Percentiles rank a stretch among this genome's conserved stretches.
phyloP scores from a whole-genome alignment of 53 echinoderm and acorn worm species.

The Holothuria scabra region DNA sequence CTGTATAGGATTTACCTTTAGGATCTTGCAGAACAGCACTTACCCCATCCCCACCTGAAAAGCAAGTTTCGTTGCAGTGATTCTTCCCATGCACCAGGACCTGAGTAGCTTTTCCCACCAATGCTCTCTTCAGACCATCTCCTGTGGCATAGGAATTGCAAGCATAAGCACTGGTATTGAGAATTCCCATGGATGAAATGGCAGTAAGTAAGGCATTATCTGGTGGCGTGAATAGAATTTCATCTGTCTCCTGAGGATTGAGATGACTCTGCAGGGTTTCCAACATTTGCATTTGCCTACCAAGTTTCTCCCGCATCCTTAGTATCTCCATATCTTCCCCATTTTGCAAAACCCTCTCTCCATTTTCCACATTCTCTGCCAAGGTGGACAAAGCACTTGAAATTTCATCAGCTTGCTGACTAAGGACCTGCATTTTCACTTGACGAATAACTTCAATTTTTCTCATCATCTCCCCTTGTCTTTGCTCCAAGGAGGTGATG shows the following conservation, averaged over 20 bases:
- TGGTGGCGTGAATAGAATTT: constrained; percentile 92
- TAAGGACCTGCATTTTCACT: constrained; percentile 87
- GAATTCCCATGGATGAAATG: constrained; percentile 87
- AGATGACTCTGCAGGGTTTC: constrained; percentile 82
- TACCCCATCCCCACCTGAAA: constrained; percentile 88
- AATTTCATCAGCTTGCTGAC: constrained; percentile 87
- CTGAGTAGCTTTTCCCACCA: constrained; percentile 77
- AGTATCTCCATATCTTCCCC: constrained; percentile 92
- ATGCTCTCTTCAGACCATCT: constrained; percentile 90
- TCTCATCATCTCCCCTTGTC: constrained; percentile 85
- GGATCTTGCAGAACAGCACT: constrained; percentile 92
- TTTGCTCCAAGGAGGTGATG: constrained; percentile 88
- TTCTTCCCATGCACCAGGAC: constrained; percentile 96
- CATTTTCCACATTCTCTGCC: constrained; percentile 75
- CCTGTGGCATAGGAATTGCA: constrained; percentile 90
- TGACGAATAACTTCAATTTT: constrained; percentile 96
- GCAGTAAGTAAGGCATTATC: constrained; percentile 97
- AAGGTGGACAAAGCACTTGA: constrained; percentile 82
- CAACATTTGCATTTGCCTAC: constrained; percentile 83
- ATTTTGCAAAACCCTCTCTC: constrained; percentile 84
- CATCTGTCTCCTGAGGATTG: constrained; percentile 94
- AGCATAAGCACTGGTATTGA: constrained; percentile 93
- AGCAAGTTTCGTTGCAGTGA: constrained; percentile 87
- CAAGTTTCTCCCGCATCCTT: constrained; percentile 91
- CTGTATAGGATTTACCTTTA: constrained; percentile 82